A percentile compares a stretch with the other conserved stretches of the same genome.
These are phyloP conservation scores for Aphelinus certus DNA, from an alignment of 1,140 invertebrate species.

Conservation along the genomic window DNA sequence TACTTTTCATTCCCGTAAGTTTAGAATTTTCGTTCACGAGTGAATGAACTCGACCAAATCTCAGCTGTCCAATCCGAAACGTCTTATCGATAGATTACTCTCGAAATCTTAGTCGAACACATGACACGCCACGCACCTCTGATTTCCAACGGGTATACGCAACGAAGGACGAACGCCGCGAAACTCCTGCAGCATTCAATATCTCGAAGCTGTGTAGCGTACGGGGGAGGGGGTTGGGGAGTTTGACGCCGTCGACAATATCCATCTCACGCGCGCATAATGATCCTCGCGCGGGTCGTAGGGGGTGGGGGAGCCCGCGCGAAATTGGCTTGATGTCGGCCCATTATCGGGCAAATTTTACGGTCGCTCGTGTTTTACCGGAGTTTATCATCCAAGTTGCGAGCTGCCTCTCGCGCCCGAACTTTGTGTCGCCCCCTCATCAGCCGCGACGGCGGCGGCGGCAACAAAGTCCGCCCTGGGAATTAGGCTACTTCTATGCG, in stretches of 20 bases:
- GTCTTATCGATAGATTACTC: no score
- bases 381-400: constrained; percentile 55
- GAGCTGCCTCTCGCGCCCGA: constrained; percentile 26
- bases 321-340: constrained; percentile 55
- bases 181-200: no score
- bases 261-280: constrained; percentile 46
- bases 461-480: constrained; percentile 39
- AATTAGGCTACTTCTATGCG: constrained; percentile 50
- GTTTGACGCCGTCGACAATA: constrained; percentile 34
- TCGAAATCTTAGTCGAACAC: no score
- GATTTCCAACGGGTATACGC: no score
- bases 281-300: constrained; percentile 38
- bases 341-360: constrained; percentile 59
- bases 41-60: no score
- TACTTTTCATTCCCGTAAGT: no score
- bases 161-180: no score
- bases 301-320: constrained; percentile 5
- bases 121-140: no score
- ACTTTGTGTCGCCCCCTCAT: constrained; percentile 30
- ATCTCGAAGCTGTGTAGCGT: no score
- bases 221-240: neutral
- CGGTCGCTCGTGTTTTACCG: constrained; percentile 54
- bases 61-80: no score
- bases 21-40: no score
- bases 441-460: neutral